Evolutionary conservation across 2,797 vertebrate species (phyloP).

Genomic region (Catharus ustulatus): DNA sequence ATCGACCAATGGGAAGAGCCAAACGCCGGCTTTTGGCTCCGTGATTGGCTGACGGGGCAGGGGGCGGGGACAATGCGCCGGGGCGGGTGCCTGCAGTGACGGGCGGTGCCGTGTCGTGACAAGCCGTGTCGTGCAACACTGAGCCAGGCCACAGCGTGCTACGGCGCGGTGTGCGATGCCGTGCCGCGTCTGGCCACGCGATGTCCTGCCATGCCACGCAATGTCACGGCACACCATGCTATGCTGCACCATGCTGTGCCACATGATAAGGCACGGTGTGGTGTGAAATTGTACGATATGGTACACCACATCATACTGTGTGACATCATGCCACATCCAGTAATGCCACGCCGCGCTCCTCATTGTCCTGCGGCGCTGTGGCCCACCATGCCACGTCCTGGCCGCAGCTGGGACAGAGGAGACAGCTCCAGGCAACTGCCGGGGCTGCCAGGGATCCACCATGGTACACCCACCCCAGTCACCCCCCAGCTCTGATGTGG

Average conservation of each 20-base stretch:
- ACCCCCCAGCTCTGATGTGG: not conserved
- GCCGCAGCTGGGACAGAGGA: not conserved
- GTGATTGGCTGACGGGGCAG: not conserved
- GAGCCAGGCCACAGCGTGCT: no score
- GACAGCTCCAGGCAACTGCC: not conserved
- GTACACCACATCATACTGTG: no score
- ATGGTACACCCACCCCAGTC: not conserved
- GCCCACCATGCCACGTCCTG: not conserved
- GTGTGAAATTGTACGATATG: no score
- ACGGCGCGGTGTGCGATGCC: accelerated
- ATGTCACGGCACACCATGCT: accelerated
- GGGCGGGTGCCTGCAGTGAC: not conserved
- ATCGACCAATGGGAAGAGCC: constrained; percentile 7
- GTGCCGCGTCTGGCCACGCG: not conserved
- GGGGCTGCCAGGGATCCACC: not conserved
- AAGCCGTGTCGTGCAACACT: accelerated
- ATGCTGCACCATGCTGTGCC: not conserved
- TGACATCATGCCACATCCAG: not conserved
- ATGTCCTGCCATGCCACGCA: accelerated
- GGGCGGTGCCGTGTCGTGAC: accelerated
- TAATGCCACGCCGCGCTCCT: accelerated
- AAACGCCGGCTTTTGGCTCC: accelerated
- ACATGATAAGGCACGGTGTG: no score
- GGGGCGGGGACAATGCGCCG: not conserved
- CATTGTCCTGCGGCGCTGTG: no score